Base-by-base conservation (phyloP, 2,888 invertebrate species). In the Lasioglossum vierecki region DNA sequence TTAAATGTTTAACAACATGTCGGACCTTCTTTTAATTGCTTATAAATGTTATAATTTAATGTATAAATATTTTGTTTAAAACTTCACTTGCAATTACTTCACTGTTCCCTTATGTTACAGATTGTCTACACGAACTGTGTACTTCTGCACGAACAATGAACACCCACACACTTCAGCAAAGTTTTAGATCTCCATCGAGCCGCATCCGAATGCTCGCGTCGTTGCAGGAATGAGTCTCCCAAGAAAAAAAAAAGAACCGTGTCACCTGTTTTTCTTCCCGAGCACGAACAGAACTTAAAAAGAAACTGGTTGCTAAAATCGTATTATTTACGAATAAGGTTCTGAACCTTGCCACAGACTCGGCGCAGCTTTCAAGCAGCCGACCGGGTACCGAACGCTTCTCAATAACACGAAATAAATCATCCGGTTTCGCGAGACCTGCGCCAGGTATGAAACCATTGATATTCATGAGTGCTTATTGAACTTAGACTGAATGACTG, bases 251-350 rank as follows among this genome's bases (percentile, higher is more conserved):
- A 63, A 30, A 15, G 63, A 63, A 30, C 63, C 30, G 68, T 22
- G 68, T 68, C 68, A 68, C 68, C 35, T 68, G 68, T 68, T 68
- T 68, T 68, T 68, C 68, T 68, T 68, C 68, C 39, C 11, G 35
- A 39, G 68, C 63, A 63, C 63, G 63, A 63, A 18, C 63, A 15
- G 30, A 63, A 63, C 63, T 63, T 30, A 63, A 63, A 63, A 68
- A 68, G 39, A 68, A 68, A 68, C 68, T 68, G 35, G 68, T 68
- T 68, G 39, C 68, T 35, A 39, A 68, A 68, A 39, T 68, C 68
- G 39, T 68, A 68, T 68, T 68, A 68, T 68, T 68, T 68, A 68
- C 68, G 68, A 68, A 68, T 68, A 68, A 68, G 68, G 68, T 68
- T 68, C 68, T 39, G 68, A 39, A 39, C 68, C 35, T 68, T 68